These are phyloP conservation scores for Lontra canadensis DNA, from an alignment of 2,113 vertebrate genomes.

Conservation along the genomic window DNA sequence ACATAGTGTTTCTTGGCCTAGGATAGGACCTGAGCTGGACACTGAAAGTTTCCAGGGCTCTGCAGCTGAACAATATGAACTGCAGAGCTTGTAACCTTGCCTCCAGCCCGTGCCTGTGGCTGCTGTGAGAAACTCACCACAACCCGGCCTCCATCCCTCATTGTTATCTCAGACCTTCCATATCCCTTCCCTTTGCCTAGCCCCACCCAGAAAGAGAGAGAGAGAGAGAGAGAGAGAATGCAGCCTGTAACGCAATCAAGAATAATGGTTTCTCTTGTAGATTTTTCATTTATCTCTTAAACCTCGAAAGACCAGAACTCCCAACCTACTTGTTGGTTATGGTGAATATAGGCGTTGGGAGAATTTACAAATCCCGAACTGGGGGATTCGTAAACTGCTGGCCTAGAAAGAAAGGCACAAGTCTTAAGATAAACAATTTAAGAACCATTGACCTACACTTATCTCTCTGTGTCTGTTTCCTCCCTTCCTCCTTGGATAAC, in stretches of 20 bases:
- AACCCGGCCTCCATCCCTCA: background rate
- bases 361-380: background rate
- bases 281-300: background rate
- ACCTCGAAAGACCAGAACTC: background rate
- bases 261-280: background rate
- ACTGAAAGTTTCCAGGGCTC: background rate
- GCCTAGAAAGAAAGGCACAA: background rate
- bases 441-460: background rate
- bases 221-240: background rate
- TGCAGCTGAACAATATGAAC: background rate
- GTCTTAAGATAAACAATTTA: constrained; percentile 15
- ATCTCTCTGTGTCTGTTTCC: background rate
- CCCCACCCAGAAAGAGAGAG: no score
- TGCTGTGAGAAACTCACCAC: background rate
- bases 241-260: background rate
- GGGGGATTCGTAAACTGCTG: background rate
- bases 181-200: background rate
- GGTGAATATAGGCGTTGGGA: background rate
- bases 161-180: background rate
- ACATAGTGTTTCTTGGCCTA: background rate
- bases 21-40: background rate
- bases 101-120: background rate
- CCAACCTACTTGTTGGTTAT: background rate
- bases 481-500: background rate
- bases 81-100: background rate